A percentile compares a stretch with the other conserved stretches of the same genome.
Evolutionary conservation across 2,888 invertebrate species (phyloP).

Genomic region (Melitaea athalia): DNA sequence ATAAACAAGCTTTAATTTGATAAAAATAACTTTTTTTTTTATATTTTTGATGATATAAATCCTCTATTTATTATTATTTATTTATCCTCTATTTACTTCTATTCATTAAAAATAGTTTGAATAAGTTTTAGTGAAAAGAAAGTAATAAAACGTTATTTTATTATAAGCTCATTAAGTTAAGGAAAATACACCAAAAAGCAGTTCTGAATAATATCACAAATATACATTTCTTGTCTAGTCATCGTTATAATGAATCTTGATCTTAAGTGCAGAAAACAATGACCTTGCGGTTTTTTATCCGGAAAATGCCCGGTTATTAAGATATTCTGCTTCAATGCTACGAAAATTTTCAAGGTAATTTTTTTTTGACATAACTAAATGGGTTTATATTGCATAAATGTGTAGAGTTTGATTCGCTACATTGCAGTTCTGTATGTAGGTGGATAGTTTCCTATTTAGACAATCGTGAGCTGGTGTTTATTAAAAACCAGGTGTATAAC

Average conservation of each 20-base stretch:
- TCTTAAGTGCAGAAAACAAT: slow-evolving; percentile 20
- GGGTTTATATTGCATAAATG: too few relatives aligned
- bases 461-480: too few relatives aligned
- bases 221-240: background rate
- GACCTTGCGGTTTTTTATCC: slow-evolving; percentile 17
- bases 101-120: background rate
- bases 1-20: too few relatives aligned
- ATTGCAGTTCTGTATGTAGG: too few relatives aligned
- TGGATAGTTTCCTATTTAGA: too few relatives aligned
- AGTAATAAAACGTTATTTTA: too few relatives aligned
- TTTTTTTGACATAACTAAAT: background rate
- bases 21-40: too few relatives aligned
- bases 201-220: background rate
- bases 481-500: too few relatives aligned
- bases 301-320: slow-evolving; percentile 1
- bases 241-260: slow-evolving; percentile 13
- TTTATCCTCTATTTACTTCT: too few relatives aligned
- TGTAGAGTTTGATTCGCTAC: too few relatives aligned
- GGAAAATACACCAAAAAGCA: background rate
- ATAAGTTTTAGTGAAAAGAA: background rate
- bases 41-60: too few relatives aligned
- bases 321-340: background rate
- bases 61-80: too few relatives aligned
- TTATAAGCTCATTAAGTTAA: background rate
- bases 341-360: background rate